Percentiles rank a stretch among this genome's conserved stretches.
These are phyloP conservation scores for Burhinus oedicnemus DNA, from an alignment of 2,113 vertebrate species.

Conservation along the genomic window DNA sequence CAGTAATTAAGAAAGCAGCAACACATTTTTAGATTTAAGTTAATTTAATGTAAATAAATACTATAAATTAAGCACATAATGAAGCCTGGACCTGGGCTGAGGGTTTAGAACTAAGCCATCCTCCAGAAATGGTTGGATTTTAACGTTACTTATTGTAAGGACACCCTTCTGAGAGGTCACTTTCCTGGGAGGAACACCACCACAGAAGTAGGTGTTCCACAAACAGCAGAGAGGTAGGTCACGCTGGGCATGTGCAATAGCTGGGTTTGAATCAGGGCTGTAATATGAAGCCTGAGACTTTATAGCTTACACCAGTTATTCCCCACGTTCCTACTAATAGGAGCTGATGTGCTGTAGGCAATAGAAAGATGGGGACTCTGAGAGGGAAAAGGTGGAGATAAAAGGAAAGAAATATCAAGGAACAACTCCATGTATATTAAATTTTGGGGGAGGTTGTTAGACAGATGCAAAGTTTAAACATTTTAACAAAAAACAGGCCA, in stretches of 20 bases:
- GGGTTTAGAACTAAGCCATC: neutral
- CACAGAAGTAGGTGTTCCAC: neutral
- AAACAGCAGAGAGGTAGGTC: neutral
- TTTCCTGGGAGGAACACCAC: neutral
- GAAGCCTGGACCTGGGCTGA: neutral
- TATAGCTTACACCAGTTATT: neutral
- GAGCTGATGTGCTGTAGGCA: neutral
- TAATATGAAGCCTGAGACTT: neutral
- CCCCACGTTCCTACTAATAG: neutral
- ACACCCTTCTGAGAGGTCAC: neutral
- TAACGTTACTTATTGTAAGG: fast-evolving
- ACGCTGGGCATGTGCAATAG: neutral
- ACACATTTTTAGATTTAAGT: neutral
- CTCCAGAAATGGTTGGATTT: neutral
- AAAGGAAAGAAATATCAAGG: constrained; percentile 48
- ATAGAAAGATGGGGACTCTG: neutral
- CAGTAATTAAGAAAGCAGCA: neutral
- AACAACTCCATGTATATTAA: constrained; percentile 54
- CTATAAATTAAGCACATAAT: neutral
- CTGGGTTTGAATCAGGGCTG: neutral
- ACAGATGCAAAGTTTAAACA: constrained; percentile 75
- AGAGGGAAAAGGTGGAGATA: constrained; percentile 4
- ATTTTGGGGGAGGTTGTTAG: constrained; percentile 27
- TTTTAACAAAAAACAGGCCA: constrained; percentile 87
- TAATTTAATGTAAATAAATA: neutral